Conservation (phyloP, 2,797 vertebrate genomes). For the Ctenopoma kingsleyae region DNA sequence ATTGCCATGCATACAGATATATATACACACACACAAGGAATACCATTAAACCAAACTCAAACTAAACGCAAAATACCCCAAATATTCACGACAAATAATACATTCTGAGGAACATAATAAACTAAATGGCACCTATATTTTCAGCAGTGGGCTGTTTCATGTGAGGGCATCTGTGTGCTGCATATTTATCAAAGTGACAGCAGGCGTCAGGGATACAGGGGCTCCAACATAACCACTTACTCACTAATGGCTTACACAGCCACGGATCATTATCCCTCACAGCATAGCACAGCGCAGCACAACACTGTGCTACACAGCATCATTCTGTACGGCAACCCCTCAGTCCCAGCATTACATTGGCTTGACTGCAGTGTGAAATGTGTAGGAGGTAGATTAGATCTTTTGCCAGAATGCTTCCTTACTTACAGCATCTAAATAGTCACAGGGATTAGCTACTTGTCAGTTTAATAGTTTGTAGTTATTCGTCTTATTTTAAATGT, state of each 20-base stretch:
- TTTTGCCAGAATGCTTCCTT: conserved; percentile 44
- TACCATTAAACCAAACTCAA: conserved; percentile 21
- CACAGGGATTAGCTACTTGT: conserved; percentile 14
- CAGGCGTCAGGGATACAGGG: conserved; percentile 77
- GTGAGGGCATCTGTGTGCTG: conserved; percentile 67
- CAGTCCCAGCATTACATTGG: conserved; percentile 40
- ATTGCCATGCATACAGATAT: conserved; percentile 22
- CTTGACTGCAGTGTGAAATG: conserved; percentile 59
- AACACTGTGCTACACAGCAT: conserved; percentile 38
- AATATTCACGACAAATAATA: conserved; percentile 45
- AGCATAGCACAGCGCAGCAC: conserved; percentile 62
- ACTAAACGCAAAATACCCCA: conserved; percentile 30
- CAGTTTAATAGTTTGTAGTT: conserved; percentile 32
- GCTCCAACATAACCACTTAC: conserved; percentile 79
- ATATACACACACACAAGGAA: not conserved
- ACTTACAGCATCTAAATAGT: conserved; percentile 37
- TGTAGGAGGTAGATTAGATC: conserved; percentile 71
- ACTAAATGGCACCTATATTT: conserved; percentile 47
- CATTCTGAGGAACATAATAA: conserved; percentile 47
- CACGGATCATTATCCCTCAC: conserved; percentile 84
- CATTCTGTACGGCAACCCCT: conserved; percentile 52
- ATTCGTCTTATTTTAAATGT: conserved; percentile 10
- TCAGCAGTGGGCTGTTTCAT: conserved; percentile 65
- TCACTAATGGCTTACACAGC: conserved; percentile 83
- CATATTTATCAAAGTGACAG: conserved; percentile 87